A percentile compares a stretch with the other conserved stretches of the same genome.
phyloP scores from a whole-genome alignment of 2,113 vertebrate genomes.

The Anseranas semipalmata region DNA sequence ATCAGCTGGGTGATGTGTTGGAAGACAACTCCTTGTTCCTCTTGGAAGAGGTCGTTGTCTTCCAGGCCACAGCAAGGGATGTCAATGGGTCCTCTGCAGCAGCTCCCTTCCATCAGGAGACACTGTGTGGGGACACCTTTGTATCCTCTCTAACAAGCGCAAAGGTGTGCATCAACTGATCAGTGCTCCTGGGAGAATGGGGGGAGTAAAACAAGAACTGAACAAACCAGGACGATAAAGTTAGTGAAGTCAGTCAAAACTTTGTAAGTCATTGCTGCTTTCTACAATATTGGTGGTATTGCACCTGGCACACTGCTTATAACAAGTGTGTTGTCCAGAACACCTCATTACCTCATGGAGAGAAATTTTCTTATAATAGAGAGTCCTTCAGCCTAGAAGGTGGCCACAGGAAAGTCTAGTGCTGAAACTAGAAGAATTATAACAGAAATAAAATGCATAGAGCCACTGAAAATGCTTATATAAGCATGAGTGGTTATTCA shows the following conservation, averaged over 20 bases:
- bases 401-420: not conserved
- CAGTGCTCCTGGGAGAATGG: not conserved
- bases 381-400: not conserved
- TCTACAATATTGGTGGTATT: not conserved
- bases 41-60: not conserved
- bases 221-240: not conserved
- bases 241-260: not conserved
- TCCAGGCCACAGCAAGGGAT: not conserved
- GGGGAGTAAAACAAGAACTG: not conserved
- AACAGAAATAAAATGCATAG: not conserved
- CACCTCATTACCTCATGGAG: not conserved
- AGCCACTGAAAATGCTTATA: conserved; percentile 10
- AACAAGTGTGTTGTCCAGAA: not conserved
- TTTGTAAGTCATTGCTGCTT: not conserved
- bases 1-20: not conserved
- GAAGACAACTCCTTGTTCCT: not conserved
- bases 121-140: not conserved
- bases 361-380: not conserved
- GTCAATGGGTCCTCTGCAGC: not conserved
- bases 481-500: not conserved
- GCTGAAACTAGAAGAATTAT: conserved; percentile 4
- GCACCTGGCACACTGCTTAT: not conserved
- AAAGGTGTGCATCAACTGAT: not conserved
- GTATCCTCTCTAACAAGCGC: not conserved
- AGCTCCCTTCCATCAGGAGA: not conserved